Evolutionary conservation across 2,113 vertebrate species (phyloP).

Genomic region (Mus spicilegus): DNA sequence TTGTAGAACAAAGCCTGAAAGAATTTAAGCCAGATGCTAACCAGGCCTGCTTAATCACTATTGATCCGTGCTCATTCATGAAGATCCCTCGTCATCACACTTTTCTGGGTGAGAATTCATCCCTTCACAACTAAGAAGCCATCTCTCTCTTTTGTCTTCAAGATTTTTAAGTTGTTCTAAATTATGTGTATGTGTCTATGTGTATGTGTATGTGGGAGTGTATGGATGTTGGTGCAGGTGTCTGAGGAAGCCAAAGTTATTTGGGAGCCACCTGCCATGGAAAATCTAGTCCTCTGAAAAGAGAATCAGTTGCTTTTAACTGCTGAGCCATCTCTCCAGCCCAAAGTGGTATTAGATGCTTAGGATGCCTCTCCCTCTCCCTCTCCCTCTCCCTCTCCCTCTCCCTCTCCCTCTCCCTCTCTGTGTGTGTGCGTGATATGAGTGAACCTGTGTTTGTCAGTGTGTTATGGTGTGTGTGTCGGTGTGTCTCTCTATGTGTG

Average conservation of each 20-base stretch:
- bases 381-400: no score
- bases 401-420: no score
- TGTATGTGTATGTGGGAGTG: background rate
- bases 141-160: background rate
- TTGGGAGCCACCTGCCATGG: background rate
- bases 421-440: background rate
- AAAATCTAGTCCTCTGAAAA: background rate
- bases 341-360: background rate
- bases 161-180: background rate
- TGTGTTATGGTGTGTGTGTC: background rate
- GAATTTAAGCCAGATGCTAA: background rate
- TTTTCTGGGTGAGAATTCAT: rapidly evolving
- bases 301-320: background rate
- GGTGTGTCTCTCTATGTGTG: background rate
- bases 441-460: background rate
- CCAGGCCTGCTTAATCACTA: background rate
- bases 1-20: background rate
- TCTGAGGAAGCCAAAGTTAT: background rate
- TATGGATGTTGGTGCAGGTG: no score
- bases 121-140: background rate
- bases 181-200: background rate
- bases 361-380: background rate
- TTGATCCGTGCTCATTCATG: background rate
- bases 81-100: background rate
- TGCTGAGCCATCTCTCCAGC: background rate